Evolutionary conservation across 2,113 vertebrate genomes (phyloP).

Genomic region (Corythaixoides concolor): DNA sequence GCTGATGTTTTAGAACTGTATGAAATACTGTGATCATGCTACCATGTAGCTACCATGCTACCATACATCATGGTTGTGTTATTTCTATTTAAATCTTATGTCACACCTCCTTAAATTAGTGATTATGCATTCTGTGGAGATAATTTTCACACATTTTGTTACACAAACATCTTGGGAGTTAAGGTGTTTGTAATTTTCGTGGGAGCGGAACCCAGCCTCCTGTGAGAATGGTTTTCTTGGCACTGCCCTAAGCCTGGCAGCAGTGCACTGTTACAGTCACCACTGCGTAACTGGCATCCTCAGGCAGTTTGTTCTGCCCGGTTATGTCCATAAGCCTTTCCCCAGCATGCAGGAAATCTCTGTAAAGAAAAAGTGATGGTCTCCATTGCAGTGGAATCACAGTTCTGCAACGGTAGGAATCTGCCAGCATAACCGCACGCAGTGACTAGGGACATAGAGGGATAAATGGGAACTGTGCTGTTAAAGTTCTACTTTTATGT

Average conservation of each 20-base stretch:
- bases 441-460: neutral
- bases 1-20: neutral
- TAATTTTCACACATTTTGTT: neutral
- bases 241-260: neutral
- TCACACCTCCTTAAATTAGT: neutral
- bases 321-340: neutral
- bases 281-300: neutral
- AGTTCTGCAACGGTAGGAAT: rapidly evolving
- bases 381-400: neutral
- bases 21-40: neutral
- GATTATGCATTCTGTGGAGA: neutral
- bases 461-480: neutral
- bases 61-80: neutral
- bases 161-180: neutral
- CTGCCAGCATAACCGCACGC: neutral
- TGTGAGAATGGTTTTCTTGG: neutral
- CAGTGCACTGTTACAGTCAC: neutral
- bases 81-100: neutral
- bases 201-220: neutral
- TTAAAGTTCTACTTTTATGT: neutral
- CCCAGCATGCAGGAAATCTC: neutral
- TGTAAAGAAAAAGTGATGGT: neutral
- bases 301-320: neutral
- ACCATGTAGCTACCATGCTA: too few relatives aligned
- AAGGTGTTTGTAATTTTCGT: neutral